Base-by-base conservation (phyloP, 2,888 invertebrate species). In the Abscondita cerata region DNA sequence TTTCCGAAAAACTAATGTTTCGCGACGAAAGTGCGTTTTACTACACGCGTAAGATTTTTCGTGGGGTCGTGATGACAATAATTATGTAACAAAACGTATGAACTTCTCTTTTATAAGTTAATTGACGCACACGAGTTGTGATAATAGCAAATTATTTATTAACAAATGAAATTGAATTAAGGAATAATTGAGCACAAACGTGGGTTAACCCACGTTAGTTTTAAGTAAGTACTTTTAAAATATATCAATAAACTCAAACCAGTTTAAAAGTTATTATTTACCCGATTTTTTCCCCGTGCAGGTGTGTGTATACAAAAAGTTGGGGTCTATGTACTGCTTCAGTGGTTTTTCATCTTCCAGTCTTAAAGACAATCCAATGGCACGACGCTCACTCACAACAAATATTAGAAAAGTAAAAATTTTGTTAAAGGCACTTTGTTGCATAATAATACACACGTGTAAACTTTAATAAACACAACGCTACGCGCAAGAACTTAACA, bases 161-260 rank as follows among this genome's bases (percentile, higher is more conserved):
- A 69, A 68, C 62, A 56, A 64, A 69, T 61, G 54, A 66, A 68
- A 69, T 66, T 66, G 63, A 68, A 69, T 67, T 67, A 69, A 64
- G 52, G 50, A 44, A 58, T 57, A 69, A 69, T 69, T 68, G 55
- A 54, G 52, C 40, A 33, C 55, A 62, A 53, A 51, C 52, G 62
- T 62, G 62, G 57, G 57, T 52, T 47, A 38, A 19, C 55, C 4
- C 53, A 56, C 55, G 46, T 56, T 44, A 11, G 8, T 41, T 44
- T 44, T 5, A 19, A 11, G 18, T n/a, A 44, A 41, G 34, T 41
- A n/a, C n/a, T n/a, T n/a, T n/a, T n/a, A 34, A 52, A 52, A 44
- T 52, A 58, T 44, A 52, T 40, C 51, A 48, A 59, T 36, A 34
- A 44, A 38, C 19, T 36, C 51, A 34, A 16, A 51, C 20, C 15